phyloP scores from a whole-genome alignment of 2,113 vertebrate genomes.

The Dipodomys merriami region DNA sequence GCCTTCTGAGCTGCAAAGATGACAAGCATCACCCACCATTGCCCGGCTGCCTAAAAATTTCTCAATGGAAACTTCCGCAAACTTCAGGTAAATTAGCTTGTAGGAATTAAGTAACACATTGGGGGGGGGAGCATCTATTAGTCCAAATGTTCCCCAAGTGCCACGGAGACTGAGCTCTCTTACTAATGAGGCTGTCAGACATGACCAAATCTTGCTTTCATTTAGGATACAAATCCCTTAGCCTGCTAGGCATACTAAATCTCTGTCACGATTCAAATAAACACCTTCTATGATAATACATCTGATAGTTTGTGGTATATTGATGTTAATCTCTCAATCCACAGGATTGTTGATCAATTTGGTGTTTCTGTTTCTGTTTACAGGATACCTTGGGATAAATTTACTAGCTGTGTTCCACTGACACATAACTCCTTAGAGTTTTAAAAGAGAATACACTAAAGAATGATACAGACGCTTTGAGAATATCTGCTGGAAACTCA shows the following conservation, averaged over 20 bases:
- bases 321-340: constrained; percentile 35
- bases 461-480: background rate
- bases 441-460: background rate
- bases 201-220: constrained; percentile 21
- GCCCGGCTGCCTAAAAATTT: constrained; percentile 59
- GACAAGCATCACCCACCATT: background rate
- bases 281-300: constrained; percentile 18
- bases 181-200: constrained; percentile 1
- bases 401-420: constrained; percentile 24
- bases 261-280: constrained; percentile 50
- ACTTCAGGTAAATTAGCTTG: constrained; percentile 64
- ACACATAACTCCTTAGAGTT: background rate
- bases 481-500: background rate
- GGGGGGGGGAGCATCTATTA: background rate
- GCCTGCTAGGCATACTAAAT: background rate
- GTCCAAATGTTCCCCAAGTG: constrained; percentile 50
- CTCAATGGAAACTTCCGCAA: constrained; percentile 51
- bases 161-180: background rate
- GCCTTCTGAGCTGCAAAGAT: no score
- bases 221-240: constrained; percentile 64
- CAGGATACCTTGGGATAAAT: constrained; percentile 28
- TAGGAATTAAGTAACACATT: constrained; percentile 61
- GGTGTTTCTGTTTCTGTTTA: constrained; percentile 10
- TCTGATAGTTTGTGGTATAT: constrained; percentile 44
- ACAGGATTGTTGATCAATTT: background rate